A percentile compares a stretch with the other conserved stretches of the same genome.
These are phyloP conservation scores for Lasius platythorax DNA, from an alignment of 2,888 invertebrate species.

Conservation along the genomic window DNA sequence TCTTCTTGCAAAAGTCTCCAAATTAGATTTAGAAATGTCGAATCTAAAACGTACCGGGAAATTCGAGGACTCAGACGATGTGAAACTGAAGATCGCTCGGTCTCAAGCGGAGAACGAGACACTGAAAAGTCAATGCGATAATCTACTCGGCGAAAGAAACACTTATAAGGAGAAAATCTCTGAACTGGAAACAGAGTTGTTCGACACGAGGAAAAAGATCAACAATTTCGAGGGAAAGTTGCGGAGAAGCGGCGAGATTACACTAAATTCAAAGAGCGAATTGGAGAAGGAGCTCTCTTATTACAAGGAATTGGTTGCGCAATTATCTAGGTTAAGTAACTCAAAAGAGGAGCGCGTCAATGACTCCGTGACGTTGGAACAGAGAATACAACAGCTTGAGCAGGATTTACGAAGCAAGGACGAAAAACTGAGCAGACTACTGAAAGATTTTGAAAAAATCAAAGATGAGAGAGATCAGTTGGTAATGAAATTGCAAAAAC, in stretches of 20 bases:
- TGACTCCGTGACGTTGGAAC: conserved; percentile 70
- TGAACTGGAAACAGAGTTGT: conserved; percentile 86
- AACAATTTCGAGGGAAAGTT: conserved; percentile 83
- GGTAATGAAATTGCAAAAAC: conserved; percentile 88
- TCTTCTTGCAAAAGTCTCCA: conserved; percentile 72
- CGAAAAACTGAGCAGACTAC: conserved; percentile 69
- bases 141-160: conserved; percentile 75
- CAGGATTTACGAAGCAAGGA: conserved; percentile 78
- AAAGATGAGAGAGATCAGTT: conserved; percentile 88
- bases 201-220: conserved; percentile 81
- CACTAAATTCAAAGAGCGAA: conserved; percentile 66
- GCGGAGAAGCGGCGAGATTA: conserved; percentile 66
- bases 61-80: conserved; percentile 70
- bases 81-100: conserved; percentile 67
- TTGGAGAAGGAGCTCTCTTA: conserved; percentile 77
- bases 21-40: conserved; percentile 73
- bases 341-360: conserved; percentile 73
- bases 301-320: conserved; percentile 77
- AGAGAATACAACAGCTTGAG: conserved; percentile 79
- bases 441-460: conserved; percentile 80
- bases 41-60: conserved; percentile 71
- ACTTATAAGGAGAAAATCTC: conserved; percentile 87
- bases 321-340: conserved; percentile 72
- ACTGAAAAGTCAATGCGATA: conserved; percentile 77
- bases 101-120: conserved; percentile 77